Evolutionary conservation across 2,113 vertebrate species (phyloP), one percentile per base, ranked within the genome.

Genomic region (Erythrocercus mccallii): DNA sequence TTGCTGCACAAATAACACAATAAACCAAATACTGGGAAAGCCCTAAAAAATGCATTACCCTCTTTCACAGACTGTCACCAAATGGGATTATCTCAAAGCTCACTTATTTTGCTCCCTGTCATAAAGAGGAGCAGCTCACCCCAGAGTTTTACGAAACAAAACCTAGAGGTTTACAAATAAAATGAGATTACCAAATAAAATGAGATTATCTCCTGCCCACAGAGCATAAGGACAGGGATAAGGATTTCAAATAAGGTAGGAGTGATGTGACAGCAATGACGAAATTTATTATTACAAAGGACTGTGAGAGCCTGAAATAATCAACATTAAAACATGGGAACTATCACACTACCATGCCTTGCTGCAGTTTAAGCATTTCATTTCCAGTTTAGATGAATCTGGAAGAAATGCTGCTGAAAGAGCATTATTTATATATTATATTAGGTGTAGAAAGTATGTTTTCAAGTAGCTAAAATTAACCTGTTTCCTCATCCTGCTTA

Each of bases 131-230:
- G 27, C 27, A 83, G 48, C 56, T 93, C 30, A 88, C 48, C 71
- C 48, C 45, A 35, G 40, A 81, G 76, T 88, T 93, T 86, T 81
- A 73, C 2, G 21, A 76, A 94, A 86, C 48, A 91, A 92, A 96
- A 92, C 12, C 30, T 56, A 53, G 57, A 93, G 64, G 51, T 88
- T 95, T 94, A 92, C 48, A 92, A 78, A 95, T 60, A 69, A 96
- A 96, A 95, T 51, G 42, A 74, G 58, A 96, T 93, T 92, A 93
- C 58, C 40, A 88, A 88, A 95, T 60, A 68, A 94, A 96, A 94
- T 44, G 42, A 79, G 68, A 96, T 94, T 90, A 94, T 66, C 31
- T 86, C 68, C 53, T 92, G 68, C 65, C 69, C 69, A 71, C 25
- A 78, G 30, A 92, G 35, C 54, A 37, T 45, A 95, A 88, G n/a